phyloP scores from a whole-genome alignment of 2,797 vertebrate genomes.

The Lycodopsis pacificus region DNA sequence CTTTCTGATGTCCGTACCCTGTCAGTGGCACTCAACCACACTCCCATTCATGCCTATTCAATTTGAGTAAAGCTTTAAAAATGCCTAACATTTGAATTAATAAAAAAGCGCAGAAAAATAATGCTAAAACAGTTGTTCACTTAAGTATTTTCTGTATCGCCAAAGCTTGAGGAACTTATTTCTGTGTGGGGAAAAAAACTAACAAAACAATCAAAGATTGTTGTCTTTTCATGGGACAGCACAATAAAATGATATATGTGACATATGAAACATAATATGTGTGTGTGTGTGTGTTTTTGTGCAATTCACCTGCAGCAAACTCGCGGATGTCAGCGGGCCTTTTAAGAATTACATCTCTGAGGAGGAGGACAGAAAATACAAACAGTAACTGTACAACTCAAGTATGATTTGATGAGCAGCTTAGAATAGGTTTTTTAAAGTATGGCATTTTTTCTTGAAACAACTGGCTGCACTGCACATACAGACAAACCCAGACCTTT shows the following conservation, averaged over 20 bases:
- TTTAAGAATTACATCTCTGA: slow-evolving; percentile 79
- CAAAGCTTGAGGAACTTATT: too few species aligned
- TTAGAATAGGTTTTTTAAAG: not conserved
- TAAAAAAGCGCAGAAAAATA: not conserved
- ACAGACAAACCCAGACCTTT: not conserved
- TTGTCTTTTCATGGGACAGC: not conserved
- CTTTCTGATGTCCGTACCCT: not conserved
- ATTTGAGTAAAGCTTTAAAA: not conserved
- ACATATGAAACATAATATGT: too few species aligned
- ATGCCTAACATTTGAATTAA: not conserved
- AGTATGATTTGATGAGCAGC: not conserved
- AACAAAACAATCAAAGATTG: too few species aligned
- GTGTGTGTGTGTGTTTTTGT: not conserved
- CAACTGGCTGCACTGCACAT: not conserved
- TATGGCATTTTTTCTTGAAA: not conserved
- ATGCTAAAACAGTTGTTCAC: not conserved
- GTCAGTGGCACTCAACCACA: not conserved
- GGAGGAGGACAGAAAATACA: not conserved
- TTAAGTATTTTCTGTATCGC: too few species aligned
- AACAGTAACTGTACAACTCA: not conserved
- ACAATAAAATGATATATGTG: not conserved
- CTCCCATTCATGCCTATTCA: not conserved
- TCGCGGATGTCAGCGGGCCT: slow-evolving; percentile 75
- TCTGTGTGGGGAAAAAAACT: too few species aligned
- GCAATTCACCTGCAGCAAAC: slow-evolving; percentile 81